Percentiles rank a stretch among this genome's conserved stretches.
Conservation (phyloP, 2,797 vertebrate genomes). For the Sylvia borin region DNA sequence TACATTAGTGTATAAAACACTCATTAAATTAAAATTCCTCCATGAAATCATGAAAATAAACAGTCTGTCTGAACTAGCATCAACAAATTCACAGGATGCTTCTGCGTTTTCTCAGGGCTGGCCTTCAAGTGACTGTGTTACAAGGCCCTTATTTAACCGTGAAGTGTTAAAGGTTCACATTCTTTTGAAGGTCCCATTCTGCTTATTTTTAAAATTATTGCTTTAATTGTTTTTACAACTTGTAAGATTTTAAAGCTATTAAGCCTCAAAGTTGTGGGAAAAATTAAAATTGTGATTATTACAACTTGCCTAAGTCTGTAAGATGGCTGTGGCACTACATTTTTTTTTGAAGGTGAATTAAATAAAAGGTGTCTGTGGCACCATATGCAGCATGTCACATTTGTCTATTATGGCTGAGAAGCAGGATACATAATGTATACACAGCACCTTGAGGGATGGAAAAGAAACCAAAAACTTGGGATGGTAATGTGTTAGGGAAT, state of each 20-base stretch:
- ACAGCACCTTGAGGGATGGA: not conserved
- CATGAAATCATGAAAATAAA: constrained; percentile 98
- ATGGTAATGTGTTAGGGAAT: not conserved
- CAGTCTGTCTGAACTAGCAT: constrained; percentile 92
- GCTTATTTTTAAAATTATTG: constrained; percentile 82
- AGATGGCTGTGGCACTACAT: not conserved
- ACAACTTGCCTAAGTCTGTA: constrained; percentile 42
- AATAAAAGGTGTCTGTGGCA: not conserved
- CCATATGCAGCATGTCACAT: constrained; percentile 26
- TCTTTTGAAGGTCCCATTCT: constrained; percentile 77
- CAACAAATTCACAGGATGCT: constrained; percentile 86
- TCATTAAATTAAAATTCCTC: constrained; percentile 99
- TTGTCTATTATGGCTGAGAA: constrained; percentile 34
- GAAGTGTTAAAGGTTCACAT: constrained; percentile 89
- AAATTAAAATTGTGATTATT: constrained; percentile 73
- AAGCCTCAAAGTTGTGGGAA: constrained; percentile 83
- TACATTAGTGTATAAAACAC: constrained; percentile 88
- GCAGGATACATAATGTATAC: constrained; percentile 11
- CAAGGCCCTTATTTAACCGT: constrained; percentile 73
- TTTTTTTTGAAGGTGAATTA: constrained; percentile 1
- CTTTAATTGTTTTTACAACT: constrained; percentile 84
- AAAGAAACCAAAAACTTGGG: constrained; percentile 14
- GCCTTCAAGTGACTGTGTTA: constrained; percentile 73
- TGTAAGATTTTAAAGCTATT: constrained; percentile 86
- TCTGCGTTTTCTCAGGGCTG: constrained; percentile 88